phyloP scores from a whole-genome alignment of 2,888 invertebrate genomes.

The Polydrusus tereticollis region DNA sequence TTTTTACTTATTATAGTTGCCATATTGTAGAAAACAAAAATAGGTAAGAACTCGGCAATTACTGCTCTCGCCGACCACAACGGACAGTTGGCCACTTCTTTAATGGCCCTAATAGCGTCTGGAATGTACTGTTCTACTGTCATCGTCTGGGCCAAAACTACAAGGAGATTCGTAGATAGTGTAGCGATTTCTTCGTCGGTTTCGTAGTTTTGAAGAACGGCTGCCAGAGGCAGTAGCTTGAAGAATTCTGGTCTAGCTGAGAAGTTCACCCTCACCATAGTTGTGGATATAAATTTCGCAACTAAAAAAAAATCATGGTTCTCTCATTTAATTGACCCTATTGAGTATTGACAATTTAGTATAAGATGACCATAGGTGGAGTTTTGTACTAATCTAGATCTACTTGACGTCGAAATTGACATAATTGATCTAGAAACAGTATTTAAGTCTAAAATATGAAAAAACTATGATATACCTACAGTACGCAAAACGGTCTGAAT shows the following conservation, averaged over 20 bases:
- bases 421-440: too few species aligned
- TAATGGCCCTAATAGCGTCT: constrained; percentile 71
- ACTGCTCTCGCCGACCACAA: constrained; percentile 81
- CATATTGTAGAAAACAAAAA: constrained; percentile 81
- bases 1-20: constrained; percentile 71
- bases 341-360: too few species aligned
- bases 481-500: too few species aligned
- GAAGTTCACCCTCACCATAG: constrained; percentile 60
- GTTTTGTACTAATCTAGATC: too few species aligned
- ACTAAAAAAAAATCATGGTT: constrained; percentile 58
- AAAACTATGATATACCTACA: too few species aligned
- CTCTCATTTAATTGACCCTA: too few species aligned
- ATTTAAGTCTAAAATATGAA: too few species aligned
- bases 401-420: too few species aligned
- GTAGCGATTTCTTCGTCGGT: constrained; percentile 82
- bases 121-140: constrained; percentile 73
- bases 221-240: constrained; percentile 74
- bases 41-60: constrained; percentile 78
- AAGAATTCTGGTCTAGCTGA: constrained; percentile 72
- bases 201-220: constrained; percentile 82
- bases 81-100: constrained; percentile 62
- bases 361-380: too few species aligned
- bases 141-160: constrained; percentile 76
- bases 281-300: constrained; percentile 61
- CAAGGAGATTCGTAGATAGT: constrained; percentile 76